These are phyloP conservation scores for Diplazon laetatorius DNA, from an alignment of 2,888 invertebrate genomes.

Conservation along the genomic window DNA sequence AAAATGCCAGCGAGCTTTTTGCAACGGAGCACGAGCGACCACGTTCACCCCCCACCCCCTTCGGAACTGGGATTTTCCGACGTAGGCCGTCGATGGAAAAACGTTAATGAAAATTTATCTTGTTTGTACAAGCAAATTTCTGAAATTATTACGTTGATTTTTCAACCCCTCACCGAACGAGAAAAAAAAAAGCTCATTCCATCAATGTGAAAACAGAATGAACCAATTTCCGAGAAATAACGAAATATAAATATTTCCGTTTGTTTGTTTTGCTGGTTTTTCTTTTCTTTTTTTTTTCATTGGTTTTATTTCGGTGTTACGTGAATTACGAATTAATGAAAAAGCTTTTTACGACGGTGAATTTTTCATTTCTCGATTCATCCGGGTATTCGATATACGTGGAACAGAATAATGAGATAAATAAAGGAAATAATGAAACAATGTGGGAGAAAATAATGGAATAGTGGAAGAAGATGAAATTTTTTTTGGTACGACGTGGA, in stretches of 20 bases:
- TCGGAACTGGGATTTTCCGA: conserved; percentile 21
- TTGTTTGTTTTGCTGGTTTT: too few relatives aligned
- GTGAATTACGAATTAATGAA: neutral
- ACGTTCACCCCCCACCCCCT: conserved; percentile 42
- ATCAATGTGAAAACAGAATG: neutral
- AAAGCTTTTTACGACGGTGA: conserved; percentile 1
- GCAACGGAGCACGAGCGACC: conserved; percentile 19
- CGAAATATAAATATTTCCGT: neutral
- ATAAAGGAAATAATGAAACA: too few relatives aligned
- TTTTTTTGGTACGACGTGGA: too few relatives aligned
- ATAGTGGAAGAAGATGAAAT: too few relatives aligned
- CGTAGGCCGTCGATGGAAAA: neutral
- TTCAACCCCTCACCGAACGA: neutral
- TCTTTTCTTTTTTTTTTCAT: too few relatives aligned
- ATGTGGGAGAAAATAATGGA: too few relatives aligned
- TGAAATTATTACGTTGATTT: conserved; percentile 17
- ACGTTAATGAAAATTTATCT: conserved; percentile 30
- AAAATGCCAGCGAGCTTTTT: conserved; percentile 12
- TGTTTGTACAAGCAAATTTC: conserved; percentile 11
- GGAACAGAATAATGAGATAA: neutral
- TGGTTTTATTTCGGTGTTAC: too few relatives aligned
- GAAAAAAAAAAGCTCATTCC: neutral
- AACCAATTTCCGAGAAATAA: neutral
- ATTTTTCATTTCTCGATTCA: neutral
- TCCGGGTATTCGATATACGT: neutral